Evolutionary conservation across 2,113 vertebrate genomes (phyloP).

Genomic region (Lagopus leucura): DNA sequence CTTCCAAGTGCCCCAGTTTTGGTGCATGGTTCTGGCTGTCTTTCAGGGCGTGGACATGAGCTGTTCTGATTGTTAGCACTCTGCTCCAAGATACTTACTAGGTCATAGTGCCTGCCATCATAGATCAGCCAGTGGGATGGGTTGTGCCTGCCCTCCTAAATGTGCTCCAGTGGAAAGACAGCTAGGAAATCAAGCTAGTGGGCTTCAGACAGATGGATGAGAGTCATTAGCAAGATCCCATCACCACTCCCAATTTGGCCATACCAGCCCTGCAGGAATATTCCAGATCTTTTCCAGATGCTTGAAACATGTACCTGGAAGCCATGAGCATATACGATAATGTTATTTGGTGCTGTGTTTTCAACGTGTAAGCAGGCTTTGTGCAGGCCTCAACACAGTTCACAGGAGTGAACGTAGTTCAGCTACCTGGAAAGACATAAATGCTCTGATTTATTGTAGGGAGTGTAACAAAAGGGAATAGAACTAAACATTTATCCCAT

Average conservation of each 20-base stretch:
- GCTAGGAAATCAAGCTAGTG: background rate
- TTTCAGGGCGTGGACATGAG: background rate
- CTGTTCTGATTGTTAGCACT: background rate
- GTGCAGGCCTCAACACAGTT: background rate
- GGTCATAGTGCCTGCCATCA: background rate
- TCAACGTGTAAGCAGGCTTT: background rate
- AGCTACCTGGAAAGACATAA: background rate
- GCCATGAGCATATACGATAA: rapidly evolving
- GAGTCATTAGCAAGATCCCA: rapidly evolving
- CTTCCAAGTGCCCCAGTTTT: background rate
- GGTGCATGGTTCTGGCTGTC: background rate
- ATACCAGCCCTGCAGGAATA: background rate
- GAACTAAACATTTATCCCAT: background rate
- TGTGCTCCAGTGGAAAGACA: background rate
- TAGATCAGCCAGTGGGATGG: background rate
- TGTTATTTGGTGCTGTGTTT: background rate
- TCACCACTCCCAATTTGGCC: background rate
- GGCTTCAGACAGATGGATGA: background rate
- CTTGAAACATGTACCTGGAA: background rate
- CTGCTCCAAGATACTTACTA: rapidly evolving
- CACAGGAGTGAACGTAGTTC: background rate
- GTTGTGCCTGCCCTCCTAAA: background rate
- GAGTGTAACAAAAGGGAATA: background rate
- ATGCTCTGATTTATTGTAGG: background rate
- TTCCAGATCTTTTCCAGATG: background rate